Percentiles rank a stretch among this genome's conserved stretches.
These are phyloP conservation scores for Steromphala cineraria DNA, from an alignment of 2,888 invertebrate species.

Conservation along the genomic window DNA sequence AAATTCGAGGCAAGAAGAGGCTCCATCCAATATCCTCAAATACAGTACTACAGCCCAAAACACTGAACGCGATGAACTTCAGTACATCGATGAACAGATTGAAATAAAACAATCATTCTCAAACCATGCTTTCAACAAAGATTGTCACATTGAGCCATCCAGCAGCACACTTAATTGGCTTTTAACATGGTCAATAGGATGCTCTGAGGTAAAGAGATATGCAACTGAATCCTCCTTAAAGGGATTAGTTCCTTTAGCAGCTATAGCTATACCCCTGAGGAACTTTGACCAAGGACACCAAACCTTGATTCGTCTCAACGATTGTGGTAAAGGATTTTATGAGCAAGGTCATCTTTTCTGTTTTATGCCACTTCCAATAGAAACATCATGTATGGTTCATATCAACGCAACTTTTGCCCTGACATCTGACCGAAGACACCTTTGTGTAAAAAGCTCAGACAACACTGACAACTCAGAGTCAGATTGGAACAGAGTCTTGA, in stretches of 20 bases:
- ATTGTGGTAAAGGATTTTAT: constrained; percentile 41
- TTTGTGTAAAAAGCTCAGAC: constrained; percentile 50
- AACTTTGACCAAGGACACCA: not conserved
- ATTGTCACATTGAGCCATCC: not conserved
- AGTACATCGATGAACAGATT: not conserved
- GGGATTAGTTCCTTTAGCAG: constrained; percentile 51
- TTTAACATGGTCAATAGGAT: not conserved
- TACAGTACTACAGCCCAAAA: not conserved
- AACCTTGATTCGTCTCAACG: not conserved
- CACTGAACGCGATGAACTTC: not conserved
- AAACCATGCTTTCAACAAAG: not conserved
- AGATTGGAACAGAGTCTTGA: constrained; percentile 56
- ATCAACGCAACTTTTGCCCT: constrained; percentile 70
- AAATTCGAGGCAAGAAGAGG: not conserved
- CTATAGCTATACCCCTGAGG: constrained; percentile 56
- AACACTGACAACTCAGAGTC: constrained; percentile 44
- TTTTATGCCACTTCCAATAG: constrained; percentile 68
- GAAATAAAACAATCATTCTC: not conserved
- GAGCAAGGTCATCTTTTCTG: constrained; percentile 58
- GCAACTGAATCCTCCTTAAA: not conserved
- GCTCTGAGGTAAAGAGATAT: not conserved
- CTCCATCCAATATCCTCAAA: not conserved
- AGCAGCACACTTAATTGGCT: not conserved
- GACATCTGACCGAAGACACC: constrained; percentile 54
- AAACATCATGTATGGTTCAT: constrained; percentile 58